Evolutionary conservation across 2,797 vertebrate species (phyloP), one percentile per base, ranked within the genome.

Genomic region (Fistularia commersonii): DNA sequence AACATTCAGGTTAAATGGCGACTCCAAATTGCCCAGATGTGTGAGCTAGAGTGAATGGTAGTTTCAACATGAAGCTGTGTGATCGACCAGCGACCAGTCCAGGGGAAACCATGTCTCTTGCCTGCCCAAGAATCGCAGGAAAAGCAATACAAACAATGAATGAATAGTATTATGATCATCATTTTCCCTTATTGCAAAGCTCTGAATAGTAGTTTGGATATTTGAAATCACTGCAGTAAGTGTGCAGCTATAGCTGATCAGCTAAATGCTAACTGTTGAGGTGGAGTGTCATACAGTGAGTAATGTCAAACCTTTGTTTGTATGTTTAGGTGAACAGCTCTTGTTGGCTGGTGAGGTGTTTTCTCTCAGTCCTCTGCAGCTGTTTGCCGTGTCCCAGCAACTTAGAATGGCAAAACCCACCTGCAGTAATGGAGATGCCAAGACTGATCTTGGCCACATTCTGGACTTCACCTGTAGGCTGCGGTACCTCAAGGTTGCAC

Each of bases 391-490:
- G 68, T 94, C 93, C 1, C 93, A 96, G 69, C 94, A 98, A 66
- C 89, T 98, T 11, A 90, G 89, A 11, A 86, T 92, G 56, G 95
- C 94, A 66, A 97, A 94, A 61, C 95, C 96, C 3, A 95, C 94
- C 0, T 98, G 95, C 62, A 91, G 90, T 60, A 96, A 91, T 0
- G 94, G 95, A 64, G 96, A 98, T 35, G 93, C 95, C 85, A 96
- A 92, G 80, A 95, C 93, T 0, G 96, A 99, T 82, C 90, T 99
- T 1, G 97, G 95, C 9, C 96, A 99, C 81, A 97, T 99, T 76
- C 89, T 99, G 46, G 97, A 99, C 88, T 99, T 99, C 84, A 93
- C 94, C 56, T 99, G 97, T 79, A 88, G 95, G 48, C 95, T 99
- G 48, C 93, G 92, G 72, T 99, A 98, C 83, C 92, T 99, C 49